Evolutionary conservation across 2,888 invertebrate species (phyloP), one percentile per base, ranked within the genome.

Genomic region (Microlaimidae sp.): DNA sequence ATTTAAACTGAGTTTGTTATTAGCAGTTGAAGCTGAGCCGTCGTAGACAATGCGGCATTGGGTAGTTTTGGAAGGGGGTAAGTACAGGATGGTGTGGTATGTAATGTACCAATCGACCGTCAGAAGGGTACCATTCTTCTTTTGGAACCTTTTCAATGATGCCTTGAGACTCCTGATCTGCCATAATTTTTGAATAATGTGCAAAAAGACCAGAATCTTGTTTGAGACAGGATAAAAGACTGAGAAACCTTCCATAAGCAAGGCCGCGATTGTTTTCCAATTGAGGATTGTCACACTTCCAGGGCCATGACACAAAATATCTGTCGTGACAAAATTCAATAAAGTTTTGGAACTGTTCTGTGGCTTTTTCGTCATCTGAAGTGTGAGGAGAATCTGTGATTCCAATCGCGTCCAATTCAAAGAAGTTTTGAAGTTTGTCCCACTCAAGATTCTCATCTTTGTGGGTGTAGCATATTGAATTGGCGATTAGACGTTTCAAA

Each of bases 61-160:
- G 17, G 19, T 43, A 25, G 24, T 28, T 21, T 29, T 29, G n/a
- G 13, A n/a, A n/a, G n/a, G n/a, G n/a, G n/a, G n/a, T 28, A 5
- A 53, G 48, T 5, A 51, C 50, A 17, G 49, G 40, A 24, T 51
- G 47, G 24, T 51, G 53, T 4, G 52, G 28, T n/a, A 52, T 17
- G 27, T 52, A 52, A 25, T 52, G 48, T 27, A 43, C n/a, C 10
- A 26, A 24, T n/a, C n/a, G n/a, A n/a, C n/a, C n/a, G n/a, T n/a
- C n/a, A n/a, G n/a, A n/a, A n/a, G n/a, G n/a, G n/a, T n/a, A n/a
- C n/a, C n/a, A n/a, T n/a, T n/a, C 23, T 10, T 53, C 28, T 23
- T 32, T 32, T 7, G 27, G 47, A 19, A 17, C n/a, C 40, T 43
- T 13, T 45, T 55, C 55, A 23, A 47, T 53, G 17, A 55, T 47